phyloP scores from a whole-genome alignment of 2,888 invertebrate species.

The Drosophila prostipennis region DNA sequence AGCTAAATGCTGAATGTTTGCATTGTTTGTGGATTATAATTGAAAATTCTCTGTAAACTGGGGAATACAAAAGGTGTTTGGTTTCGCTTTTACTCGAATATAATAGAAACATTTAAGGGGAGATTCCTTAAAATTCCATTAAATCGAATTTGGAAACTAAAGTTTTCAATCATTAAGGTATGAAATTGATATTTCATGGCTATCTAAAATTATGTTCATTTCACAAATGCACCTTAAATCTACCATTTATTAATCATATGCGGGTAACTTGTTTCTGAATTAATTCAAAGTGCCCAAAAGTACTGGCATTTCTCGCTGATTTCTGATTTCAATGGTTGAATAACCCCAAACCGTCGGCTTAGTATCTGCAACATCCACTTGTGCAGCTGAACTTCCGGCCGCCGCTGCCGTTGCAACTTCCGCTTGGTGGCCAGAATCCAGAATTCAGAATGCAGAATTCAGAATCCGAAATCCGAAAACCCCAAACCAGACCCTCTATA shows the following conservation, averaged over 20 bases:
- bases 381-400: slow-evolving; percentile 24
- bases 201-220: not conserved
- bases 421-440: slow-evolving; percentile 27
- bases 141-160: no score
- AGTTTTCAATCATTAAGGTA: no score
- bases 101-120: no score
- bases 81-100: no score
- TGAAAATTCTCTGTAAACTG: not conserved
- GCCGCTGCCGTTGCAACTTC: slow-evolving; percentile 50
- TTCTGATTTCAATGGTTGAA: slow-evolving; percentile 37
- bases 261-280: not conserved
- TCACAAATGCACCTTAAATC: not conserved
- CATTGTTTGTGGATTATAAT: slow-evolving; percentile 31
- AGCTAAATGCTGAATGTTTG: slow-evolving; percentile 5
- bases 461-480: slow-evolving; percentile 1
- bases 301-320: slow-evolving; percentile 46
- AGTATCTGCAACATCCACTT: slow-evolving; percentile 27
- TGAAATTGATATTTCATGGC: not conserved
- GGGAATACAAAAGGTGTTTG: not conserved
- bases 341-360: slow-evolving; percentile 14
- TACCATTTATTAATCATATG: not conserved
- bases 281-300: slow-evolving; percentile 17
- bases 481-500: slow-evolving; percentile 9
- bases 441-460: not conserved
- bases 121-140: no score